A percentile compares a stretch with the other conserved stretches of the same genome.
These are phyloP conservation scores for Pelecanus crispus DNA, from an alignment of 2,113 vertebrate species.

Conservation along the genomic window DNA sequence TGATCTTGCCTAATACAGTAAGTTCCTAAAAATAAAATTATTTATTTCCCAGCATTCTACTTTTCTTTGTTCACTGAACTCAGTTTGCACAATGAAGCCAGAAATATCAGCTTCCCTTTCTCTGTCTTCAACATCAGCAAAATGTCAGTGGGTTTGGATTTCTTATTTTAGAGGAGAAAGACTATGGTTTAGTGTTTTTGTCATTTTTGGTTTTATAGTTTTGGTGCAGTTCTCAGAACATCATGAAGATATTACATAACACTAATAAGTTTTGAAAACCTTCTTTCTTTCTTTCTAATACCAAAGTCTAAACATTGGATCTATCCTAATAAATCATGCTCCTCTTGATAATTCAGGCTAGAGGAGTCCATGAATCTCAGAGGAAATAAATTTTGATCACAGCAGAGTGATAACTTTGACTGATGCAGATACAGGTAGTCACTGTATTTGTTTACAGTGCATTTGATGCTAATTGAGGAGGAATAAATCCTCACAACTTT, in stretches of 20 bases:
- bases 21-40: neutral
- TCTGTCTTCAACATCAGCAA: neutral
- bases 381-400: neutral
- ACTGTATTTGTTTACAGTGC: neutral
- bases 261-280: neutral
- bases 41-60: neutral
- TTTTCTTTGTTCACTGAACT: neutral
- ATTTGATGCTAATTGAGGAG: neutral
- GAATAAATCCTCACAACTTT: neutral
- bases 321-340: neutral
- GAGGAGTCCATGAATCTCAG: neutral
- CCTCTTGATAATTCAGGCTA: neutral
- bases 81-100: neutral
- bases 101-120: neutral
- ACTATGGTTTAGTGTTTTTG: neutral
- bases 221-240: neutral
- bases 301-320: neutral
- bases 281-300: neutral
- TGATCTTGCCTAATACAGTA: neutral
- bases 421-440: neutral
- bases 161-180: neutral
- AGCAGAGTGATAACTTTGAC: neutral
- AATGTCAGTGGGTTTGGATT: neutral
- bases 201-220: neutral
- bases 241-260: neutral